Base-by-base conservation (phyloP, 2,113 vertebrate genomes). In the Ageneiosus marmoratus region DNA sequence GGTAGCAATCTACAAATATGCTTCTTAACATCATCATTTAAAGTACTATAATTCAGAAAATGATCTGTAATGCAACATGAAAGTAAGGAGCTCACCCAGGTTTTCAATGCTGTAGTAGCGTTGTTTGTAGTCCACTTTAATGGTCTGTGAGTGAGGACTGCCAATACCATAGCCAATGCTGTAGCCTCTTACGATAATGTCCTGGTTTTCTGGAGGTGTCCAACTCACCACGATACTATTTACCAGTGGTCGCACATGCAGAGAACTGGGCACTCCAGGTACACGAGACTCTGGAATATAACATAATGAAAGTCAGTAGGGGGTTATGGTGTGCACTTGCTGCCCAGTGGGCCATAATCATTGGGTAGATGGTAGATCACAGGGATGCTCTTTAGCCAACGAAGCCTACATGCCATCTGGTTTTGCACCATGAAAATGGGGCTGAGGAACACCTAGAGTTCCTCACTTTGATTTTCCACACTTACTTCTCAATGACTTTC, bases 171-270 rank as follows among this genome's bases (percentile, higher is more conserved):
- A 99, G 12, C 96, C 96, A 12, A 99, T 99, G 4, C 94, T 95
- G 20, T 99, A 99, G 8, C 98, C 98, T 20, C 98, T 93, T 73
- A 99, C 98, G 88, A 99, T 96, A 0, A 98, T 95, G 87, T 99
- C 96, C 93, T 97, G 97, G 91, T 98, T 98, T 90, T 99, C 97
- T 0, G 98, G 98, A 0, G 98, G 98, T 0, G 98, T 99, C 98
- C 98, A 99, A 92, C 97, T 99, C 22, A 99, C 98, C 16, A 99
- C 98, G 0, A 99, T 99, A 73, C 97, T 97, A 83, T 96, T 99
- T 82, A 98, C 95, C 44, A 99, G 94, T 0, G 98, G 96, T 0
- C 98, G 96, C 46, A 99, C 97, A 0, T 99, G 98, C 37, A 99
- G 94, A 0, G 98, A 99, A 80, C 98, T 99, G 5, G 98, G 98